Conservation (phyloP, 1,140 invertebrate species). For the Calliphora vicina region DNA sequence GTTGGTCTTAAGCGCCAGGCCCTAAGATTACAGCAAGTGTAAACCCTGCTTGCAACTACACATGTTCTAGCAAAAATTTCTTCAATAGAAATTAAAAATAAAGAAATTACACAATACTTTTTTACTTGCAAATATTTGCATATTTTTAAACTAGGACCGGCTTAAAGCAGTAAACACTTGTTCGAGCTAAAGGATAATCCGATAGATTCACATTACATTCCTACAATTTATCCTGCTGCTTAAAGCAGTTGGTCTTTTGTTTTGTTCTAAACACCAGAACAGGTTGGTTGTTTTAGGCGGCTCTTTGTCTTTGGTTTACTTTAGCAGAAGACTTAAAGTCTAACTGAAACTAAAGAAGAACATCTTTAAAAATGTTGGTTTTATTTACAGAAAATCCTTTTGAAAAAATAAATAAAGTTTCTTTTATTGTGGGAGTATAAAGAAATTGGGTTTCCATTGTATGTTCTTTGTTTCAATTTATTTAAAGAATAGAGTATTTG, state of each 20-base stretch:
- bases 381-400: background rate
- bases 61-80: background rate
- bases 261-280: background rate
- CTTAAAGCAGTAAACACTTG: constrained; percentile 13
- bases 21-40: constrained; percentile 17
- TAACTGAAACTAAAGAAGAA: background rate
- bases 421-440: background rate
- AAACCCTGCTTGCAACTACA: constrained; percentile 8
- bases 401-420: background rate
- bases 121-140: constrained; percentile 3
- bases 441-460: background rate
- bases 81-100: background rate
- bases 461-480: background rate
- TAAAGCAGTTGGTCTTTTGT: constrained; percentile 9
- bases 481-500: background rate
- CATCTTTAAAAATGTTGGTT: background rate
- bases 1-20: constrained; percentile 8
- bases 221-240: no score
- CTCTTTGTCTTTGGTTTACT: constrained; percentile 12
- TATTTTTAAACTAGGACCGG: constrained; percentile 24
- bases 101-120: constrained; percentile 23
- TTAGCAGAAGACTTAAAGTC: background rate
- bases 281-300: constrained; percentile 20
- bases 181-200: constrained; percentile 16
- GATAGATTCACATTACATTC: background rate